A percentile compares a stretch with the other conserved stretches of the same genome.
Evolutionary conservation across 2,888 invertebrate genomes (phyloP).

Genomic region (Unio delphinus): DNA sequence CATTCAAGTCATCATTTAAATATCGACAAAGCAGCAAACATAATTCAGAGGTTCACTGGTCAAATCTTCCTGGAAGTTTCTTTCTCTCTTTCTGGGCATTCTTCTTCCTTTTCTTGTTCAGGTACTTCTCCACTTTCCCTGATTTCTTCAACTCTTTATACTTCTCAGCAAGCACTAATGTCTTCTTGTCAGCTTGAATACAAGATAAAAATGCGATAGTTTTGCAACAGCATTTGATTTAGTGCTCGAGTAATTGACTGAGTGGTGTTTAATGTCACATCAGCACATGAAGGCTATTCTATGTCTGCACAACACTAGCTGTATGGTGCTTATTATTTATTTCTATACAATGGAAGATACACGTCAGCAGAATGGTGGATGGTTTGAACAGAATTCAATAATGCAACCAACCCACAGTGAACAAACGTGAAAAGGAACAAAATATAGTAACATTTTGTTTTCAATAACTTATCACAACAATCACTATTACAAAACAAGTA

Average conservation of each 20-base stretch:
- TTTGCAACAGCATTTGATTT: not conserved
- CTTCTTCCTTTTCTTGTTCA: slow-evolving; percentile 86
- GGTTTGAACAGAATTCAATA: no score
- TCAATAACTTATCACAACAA: no score
- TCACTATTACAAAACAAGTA: no score
- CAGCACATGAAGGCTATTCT: not conserved
- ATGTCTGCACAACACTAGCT: not conserved
- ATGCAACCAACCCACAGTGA: no score
- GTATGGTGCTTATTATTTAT: not conserved
- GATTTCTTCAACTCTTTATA: slow-evolving; percentile 85
- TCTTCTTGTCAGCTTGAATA: slow-evolving; percentile 83
- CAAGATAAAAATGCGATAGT: slow-evolving; percentile 13
- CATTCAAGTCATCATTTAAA: no score
- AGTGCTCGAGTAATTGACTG: not conserved
- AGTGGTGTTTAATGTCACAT: no score
- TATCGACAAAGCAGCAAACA: no score
- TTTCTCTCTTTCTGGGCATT: slow-evolving; percentile 73
- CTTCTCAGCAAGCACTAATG: slow-evolving; percentile 83
- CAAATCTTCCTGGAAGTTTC: slow-evolving; percentile 44
- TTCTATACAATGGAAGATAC: no score
- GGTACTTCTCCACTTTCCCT: slow-evolving; percentile 85
- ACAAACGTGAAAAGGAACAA: no score
- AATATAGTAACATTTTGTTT: no score
- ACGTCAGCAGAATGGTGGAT: no score
- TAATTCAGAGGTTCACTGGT: no score